Conservation (phyloP, 1,140 invertebrate genomes). For the Akabosia matsudoensis region DNA sequence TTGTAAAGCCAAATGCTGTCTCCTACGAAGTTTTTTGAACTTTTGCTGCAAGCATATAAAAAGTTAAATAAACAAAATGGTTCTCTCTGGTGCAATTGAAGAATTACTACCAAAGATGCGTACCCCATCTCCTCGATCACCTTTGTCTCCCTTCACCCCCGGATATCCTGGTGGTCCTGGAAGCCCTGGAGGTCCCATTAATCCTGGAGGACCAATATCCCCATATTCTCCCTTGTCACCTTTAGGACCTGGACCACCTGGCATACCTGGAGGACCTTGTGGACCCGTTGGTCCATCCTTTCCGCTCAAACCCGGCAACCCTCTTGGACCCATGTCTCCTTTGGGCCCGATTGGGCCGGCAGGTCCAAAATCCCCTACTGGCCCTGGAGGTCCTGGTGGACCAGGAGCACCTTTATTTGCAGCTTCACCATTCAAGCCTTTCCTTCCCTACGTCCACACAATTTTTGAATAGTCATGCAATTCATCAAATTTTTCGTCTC, state of each 20-base stretch:
- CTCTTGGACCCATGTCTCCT: constrained; percentile 44
- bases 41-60: constrained; percentile 60
- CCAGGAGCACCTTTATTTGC: constrained; percentile 54
- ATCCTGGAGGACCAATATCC: constrained; percentile 75
- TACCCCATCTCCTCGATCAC: constrained; percentile 88
- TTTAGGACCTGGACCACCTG: constrained; percentile 73
- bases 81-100: background rate
- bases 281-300: constrained; percentile 62
- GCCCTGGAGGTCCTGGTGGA: constrained; percentile 55
- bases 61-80: background rate
- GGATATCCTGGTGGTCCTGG: constrained; percentile 74
- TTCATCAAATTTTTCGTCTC: background rate
- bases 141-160: constrained; percentile 81
- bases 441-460: too few species aligned
- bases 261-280: constrained; percentile 34
- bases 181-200: constrained; percentile 79
- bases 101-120: too few species aligned
- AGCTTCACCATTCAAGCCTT: constrained; percentile 54
- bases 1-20: constrained; percentile 59
- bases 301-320: constrained; percentile 53
- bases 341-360: constrained; percentile 31
- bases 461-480: background rate
- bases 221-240: constrained; percentile 87
- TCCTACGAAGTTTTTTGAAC: constrained; percentile 83
- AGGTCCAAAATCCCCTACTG: constrained; percentile 54